phyloP scores from a whole-genome alignment of 1,140 invertebrate genomes.

The Drosophila ohnishii region DNA sequence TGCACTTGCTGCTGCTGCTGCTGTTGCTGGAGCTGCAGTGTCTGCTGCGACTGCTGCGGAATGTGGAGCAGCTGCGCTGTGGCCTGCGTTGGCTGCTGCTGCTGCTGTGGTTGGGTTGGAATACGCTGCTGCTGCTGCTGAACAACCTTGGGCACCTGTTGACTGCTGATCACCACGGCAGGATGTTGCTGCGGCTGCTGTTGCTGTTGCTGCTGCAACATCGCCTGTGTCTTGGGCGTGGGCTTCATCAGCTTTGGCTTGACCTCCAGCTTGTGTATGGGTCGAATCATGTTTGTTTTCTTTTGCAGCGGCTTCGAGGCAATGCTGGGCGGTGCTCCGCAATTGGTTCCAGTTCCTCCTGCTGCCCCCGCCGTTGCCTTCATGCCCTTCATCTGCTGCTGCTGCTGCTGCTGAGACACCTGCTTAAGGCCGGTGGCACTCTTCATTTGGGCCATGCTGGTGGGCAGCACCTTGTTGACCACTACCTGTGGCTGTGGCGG shows the following conservation, averaged over 20 bases:
- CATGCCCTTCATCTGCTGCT: slow-evolving; percentile 22
- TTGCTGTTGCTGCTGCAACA: slow-evolving; percentile 36
- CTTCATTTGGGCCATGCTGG: slow-evolving; percentile 51
- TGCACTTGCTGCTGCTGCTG: slow-evolving; percentile 25
- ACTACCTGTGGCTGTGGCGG: slow-evolving; percentile 72
- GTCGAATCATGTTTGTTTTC: slow-evolving; percentile 72
- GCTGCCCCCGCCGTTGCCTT: slow-evolving; percentile 19
- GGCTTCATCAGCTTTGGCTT: slow-evolving; percentile 78
- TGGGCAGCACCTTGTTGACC: slow-evolving; percentile 76
- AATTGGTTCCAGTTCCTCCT: slow-evolving; percentile 52
- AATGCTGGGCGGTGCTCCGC: slow-evolving; percentile 67
- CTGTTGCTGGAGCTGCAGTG: slow-evolving; percentile 18
- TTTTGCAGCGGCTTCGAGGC: slow-evolving; percentile 72
- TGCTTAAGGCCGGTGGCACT: slow-evolving; percentile 27
- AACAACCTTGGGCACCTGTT: slow-evolving; percentile 38
- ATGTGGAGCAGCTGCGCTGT: slow-evolving; percentile 28
- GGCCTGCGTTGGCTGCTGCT: slow-evolving; percentile 32
- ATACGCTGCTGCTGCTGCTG: slow-evolving; percentile 30
- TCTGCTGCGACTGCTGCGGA: slow-evolving; percentile 32
- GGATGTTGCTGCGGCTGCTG: slow-evolving; percentile 21
- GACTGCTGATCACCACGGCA: slow-evolving; percentile 20
- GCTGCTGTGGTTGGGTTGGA: slow-evolving; percentile 25
- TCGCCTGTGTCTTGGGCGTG: slow-evolving; percentile 35
- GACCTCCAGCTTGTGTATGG: slow-evolving; percentile 77
- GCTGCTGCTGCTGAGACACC: slow-evolving; percentile 16